Percentiles rank a stretch among this genome's conserved stretches.
Evolutionary conservation across 2,888 invertebrate species (phyloP).

Genomic region (Rosalia funebris): DNA sequence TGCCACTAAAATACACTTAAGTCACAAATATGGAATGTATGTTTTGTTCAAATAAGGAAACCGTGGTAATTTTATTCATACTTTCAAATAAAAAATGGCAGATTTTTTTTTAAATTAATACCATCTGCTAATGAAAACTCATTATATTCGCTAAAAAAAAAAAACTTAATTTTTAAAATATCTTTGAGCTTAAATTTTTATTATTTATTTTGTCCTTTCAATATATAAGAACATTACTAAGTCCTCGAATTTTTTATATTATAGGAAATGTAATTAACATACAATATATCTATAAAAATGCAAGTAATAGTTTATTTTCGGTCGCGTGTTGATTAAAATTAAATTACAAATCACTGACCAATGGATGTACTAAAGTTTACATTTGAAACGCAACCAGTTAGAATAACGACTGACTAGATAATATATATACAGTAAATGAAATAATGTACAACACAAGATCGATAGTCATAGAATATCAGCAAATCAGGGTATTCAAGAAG

Average conservation of each 20-base stretch:
- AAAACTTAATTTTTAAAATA: too few relatives aligned
- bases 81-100: neutral
- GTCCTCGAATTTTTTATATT: too few relatives aligned
- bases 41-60: neutral
- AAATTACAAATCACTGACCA: neutral
- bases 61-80: too few relatives aligned
- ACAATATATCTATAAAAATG: neutral
- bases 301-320: neutral
- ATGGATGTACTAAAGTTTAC: neutral
- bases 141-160: too few relatives aligned
- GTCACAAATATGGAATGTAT: constrained; percentile 30
- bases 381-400: neutral
- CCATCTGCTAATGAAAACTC: too few relatives aligned
- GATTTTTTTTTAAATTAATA: neutral
- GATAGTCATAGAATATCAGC: too few relatives aligned
- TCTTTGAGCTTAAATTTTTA: too few relatives aligned
- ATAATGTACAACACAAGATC: too few relatives aligned
- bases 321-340: neutral
- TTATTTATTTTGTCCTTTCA: too few relatives aligned
- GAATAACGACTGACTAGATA: neutral
- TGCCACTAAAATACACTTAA: constrained; percentile 4
- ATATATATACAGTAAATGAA: too few relatives aligned
- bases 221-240: too few relatives aligned
- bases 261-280: neutral
- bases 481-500: too few relatives aligned